phyloP scores from a whole-genome alignment of 1,140 invertebrate genomes.

The Leptestheria dahalacensis region DNA sequence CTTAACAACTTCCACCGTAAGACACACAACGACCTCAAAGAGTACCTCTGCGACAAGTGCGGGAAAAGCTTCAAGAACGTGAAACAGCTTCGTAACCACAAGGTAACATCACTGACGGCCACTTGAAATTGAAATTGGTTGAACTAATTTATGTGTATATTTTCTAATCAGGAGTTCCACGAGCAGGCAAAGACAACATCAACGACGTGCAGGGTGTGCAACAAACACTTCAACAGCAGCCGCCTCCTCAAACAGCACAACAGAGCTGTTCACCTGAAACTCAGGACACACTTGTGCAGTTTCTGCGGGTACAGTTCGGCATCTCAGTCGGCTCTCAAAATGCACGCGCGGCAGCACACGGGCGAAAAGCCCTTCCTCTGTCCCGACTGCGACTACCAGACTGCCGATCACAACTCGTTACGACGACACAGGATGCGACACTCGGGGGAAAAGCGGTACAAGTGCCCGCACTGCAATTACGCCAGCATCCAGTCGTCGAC shows the following conservation, averaged over 20 bases:
- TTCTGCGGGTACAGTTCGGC: constrained; percentile 55
- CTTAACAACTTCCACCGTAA: constrained; percentile 48
- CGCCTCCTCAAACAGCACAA: constrained; percentile 61
- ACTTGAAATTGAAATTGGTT: not conserved
- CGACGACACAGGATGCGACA: constrained; percentile 61
- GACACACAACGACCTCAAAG: constrained; percentile 45
- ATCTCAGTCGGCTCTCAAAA: constrained; percentile 42
- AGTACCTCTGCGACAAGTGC: constrained; percentile 46
- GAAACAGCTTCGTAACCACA: constrained; percentile 48
- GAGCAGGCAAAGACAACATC: constrained; percentile 18
- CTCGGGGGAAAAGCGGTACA: constrained; percentile 47
- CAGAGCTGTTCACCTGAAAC: constrained; percentile 56
- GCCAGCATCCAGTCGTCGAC: constrained; percentile 47
- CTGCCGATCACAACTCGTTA: constrained; percentile 65
- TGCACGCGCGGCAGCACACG: constrained; percentile 56
- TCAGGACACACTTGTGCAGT: constrained; percentile 57
- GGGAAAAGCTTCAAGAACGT: constrained; percentile 58
- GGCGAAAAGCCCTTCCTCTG: constrained; percentile 70
- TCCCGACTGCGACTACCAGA: constrained; percentile 52
- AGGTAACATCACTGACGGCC: not conserved
- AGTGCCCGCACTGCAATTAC: constrained; percentile 52
- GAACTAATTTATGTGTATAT: not conserved
- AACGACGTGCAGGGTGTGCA: constrained; percentile 46
- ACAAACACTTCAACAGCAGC: constrained; percentile 49
- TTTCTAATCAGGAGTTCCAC: constrained; percentile 26